Evolutionary conservation across 2,113 vertebrate species (phyloP).

Genomic region (Brachionichthys hirsutus): DNA sequence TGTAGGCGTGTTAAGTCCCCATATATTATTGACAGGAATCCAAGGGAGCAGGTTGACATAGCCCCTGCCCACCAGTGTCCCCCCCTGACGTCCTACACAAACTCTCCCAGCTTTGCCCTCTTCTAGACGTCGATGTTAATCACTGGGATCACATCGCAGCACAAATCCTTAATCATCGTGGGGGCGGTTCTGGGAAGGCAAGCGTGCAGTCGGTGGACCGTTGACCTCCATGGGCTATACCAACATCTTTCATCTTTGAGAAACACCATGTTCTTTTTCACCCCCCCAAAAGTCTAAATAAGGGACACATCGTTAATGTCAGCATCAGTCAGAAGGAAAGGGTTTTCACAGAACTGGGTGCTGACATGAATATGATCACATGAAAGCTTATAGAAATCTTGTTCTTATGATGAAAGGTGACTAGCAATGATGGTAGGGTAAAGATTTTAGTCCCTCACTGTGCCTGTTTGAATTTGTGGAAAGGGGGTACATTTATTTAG

Average conservation of each 20-base stretch:
- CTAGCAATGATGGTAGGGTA: not conserved
- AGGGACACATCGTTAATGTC: conserved; percentile 12
- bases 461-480: not conserved
- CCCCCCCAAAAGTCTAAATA: conserved; percentile 29
- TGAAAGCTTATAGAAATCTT: conserved; percentile 8
- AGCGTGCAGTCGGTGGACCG: conserved; percentile 47
- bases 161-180: conserved; percentile 69
- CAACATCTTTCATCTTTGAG: conserved; percentile 52
- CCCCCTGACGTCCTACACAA: conserved; percentile 62
- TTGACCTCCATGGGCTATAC: conserved; percentile 46
- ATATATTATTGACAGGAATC: conserved; percentile 72
- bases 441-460: not conserved
- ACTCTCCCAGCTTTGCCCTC: conserved; percentile 49
- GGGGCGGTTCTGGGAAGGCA: conserved; percentile 58
- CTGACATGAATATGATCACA: conserved; percentile 4
- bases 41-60: conserved; percentile 65
- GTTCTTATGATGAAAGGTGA: conserved; percentile 9
- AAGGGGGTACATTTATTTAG: not conserved
- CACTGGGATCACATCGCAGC: conserved; percentile 63
- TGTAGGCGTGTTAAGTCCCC: conserved; percentile 69
- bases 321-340: conserved; percentile 9
- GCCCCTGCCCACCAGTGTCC: conserved; percentile 63
- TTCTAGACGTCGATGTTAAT: conserved; percentile 65
- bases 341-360: conserved; percentile 5
- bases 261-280: conserved; percentile 39